These are phyloP conservation scores for Podarcis lilfordi DNA, from an alignment of 2,797 vertebrate species.

Conservation along the genomic window DNA sequence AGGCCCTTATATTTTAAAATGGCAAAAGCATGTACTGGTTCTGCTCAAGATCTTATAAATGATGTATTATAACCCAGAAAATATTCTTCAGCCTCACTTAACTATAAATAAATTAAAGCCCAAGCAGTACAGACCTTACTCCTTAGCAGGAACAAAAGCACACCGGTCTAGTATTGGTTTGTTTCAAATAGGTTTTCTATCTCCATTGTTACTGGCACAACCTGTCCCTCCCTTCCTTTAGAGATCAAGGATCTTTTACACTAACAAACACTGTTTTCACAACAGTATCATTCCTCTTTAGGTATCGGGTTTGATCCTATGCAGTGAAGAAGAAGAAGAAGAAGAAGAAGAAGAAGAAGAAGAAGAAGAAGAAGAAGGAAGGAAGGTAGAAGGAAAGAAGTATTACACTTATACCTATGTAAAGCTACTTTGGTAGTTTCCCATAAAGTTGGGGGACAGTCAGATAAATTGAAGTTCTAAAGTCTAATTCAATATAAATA, in stretches of 20 bases:
- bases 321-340: too few relatives aligned
- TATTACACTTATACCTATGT: background rate
- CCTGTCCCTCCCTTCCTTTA: background rate
- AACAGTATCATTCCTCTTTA: background rate
- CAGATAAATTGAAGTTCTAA: background rate
- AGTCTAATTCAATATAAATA: background rate
- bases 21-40: background rate
- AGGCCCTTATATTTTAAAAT: background rate
- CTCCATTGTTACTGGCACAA: background rate
- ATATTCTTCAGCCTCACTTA: constrained; percentile 19
- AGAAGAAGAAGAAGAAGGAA: too few relatives aligned
- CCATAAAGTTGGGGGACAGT: too few relatives aligned
- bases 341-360: too few relatives aligned
- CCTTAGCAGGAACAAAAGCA: constrained; percentile 7
- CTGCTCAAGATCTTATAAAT: constrained; percentile 17
- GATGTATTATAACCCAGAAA: constrained; percentile 5
- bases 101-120: constrained; percentile 34
- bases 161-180: background rate
- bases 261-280: background rate
- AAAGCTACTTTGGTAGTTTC: background rate
- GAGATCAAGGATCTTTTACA: background rate
- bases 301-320: background rate
- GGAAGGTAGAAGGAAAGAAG: background rate
- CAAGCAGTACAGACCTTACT: background rate
- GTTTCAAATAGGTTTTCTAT: background rate